These are phyloP conservation scores for Drosophila subobscura DNA, from an alignment of 1,140 invertebrate species.

Conservation along the genomic window DNA sequence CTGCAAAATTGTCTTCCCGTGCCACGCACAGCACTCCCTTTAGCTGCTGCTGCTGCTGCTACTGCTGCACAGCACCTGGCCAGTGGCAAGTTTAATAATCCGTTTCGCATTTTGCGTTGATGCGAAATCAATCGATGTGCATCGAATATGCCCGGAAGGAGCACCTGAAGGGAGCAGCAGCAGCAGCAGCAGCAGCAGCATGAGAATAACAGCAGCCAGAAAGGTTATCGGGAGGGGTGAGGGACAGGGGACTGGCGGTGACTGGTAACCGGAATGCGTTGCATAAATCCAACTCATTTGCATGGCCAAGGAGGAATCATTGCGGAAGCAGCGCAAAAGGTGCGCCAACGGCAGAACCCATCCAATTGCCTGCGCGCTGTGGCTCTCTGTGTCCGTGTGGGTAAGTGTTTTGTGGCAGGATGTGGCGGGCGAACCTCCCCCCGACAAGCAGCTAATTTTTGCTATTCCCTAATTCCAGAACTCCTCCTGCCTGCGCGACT, in stretches of 20 bases:
- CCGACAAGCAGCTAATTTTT: too few relatives aligned
- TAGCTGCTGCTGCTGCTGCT: slow-evolving; percentile 7
- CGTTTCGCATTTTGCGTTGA: slow-evolving; percentile 71
- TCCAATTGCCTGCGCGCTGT: slow-evolving; percentile 22
- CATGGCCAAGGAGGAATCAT: slow-evolving; percentile 52
- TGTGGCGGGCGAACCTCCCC: too few relatives aligned
- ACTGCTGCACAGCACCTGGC: slow-evolving; percentile 42
- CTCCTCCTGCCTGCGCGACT: too few relatives aligned
- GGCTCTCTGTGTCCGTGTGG: too few relatives aligned
- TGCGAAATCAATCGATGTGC: slow-evolving; percentile 74
- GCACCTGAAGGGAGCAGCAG: slow-evolving; percentile 18
- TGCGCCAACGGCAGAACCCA: slow-evolving; percentile 43
- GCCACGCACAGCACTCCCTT: neutral
- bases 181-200: neutral
- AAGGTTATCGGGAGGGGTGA: neutral
- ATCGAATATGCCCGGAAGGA: slow-evolving; percentile 63
- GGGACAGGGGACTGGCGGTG: neutral
- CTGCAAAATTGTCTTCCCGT: slow-evolving; percentile 56
- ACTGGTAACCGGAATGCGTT: slow-evolving; percentile 31
- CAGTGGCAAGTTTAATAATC: slow-evolving; percentile 67
- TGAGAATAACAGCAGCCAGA: neutral
- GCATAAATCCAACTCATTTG: slow-evolving; percentile 58
- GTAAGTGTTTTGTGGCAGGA: too few relatives aligned
- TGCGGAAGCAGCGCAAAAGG: slow-evolving; percentile 37
- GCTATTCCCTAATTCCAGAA: too few relatives aligned